These are phyloP conservation scores for Macrotis lagotis DNA, from an alignment of 2,113 vertebrate species.

Conservation along the genomic window DNA sequence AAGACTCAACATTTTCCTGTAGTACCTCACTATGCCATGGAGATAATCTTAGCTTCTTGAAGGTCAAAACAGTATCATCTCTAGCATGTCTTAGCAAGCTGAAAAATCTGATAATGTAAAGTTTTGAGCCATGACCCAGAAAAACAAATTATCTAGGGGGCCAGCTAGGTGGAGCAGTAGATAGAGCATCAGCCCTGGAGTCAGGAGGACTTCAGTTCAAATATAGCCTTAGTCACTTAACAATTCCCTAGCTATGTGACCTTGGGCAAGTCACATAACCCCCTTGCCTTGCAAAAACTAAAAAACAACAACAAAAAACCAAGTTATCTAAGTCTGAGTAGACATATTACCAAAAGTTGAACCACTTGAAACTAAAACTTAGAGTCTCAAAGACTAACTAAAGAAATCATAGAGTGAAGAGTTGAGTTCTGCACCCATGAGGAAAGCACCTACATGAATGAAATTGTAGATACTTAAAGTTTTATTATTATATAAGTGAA, in stretches of 20 bases:
- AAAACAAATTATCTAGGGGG: not conserved
- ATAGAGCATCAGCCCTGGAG: too few relatives aligned
- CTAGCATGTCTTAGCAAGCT: not conserved
- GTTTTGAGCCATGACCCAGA: not conserved
- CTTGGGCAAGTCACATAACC: too few relatives aligned
- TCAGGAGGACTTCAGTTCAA: too few relatives aligned
- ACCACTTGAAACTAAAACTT: not conserved
- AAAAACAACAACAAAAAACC: too few relatives aligned
- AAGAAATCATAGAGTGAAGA: not conserved
- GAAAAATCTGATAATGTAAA: not conserved
- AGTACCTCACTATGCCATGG: not conserved
- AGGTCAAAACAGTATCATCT: not conserved
- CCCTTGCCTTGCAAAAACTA: too few relatives aligned
- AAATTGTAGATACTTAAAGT: not conserved
- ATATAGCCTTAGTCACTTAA: too few relatives aligned
- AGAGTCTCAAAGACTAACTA: not conserved
- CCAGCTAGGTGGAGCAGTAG: too few relatives aligned
- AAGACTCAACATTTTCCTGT: not conserved
- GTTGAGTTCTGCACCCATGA: not conserved
- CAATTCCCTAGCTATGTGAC: too few relatives aligned
- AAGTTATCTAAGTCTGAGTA: not conserved
- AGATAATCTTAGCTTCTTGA: not conserved
- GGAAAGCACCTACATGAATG: not conserved
- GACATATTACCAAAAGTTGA: not conserved
- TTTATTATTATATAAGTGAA: not conserved